These are phyloP conservation scores for Rhopalosiphum nymphaeae DNA, from an alignment of 2,888 invertebrate genomes.

Conservation along the genomic window DNA sequence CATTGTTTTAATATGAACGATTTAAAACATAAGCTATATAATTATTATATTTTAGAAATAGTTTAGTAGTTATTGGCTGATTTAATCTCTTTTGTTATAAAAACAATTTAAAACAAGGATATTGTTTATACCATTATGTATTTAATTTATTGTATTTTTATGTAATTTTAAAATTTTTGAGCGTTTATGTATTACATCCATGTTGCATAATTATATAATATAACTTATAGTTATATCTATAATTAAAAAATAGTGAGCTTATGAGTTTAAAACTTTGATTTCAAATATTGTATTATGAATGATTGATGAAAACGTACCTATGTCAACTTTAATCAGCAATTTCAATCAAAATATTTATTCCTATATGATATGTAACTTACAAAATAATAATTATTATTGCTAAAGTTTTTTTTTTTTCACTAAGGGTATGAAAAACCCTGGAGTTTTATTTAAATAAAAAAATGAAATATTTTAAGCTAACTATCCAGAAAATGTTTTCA, in stretches of 20 bases:
- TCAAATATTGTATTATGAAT: neutral
- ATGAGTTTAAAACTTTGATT: neutral
- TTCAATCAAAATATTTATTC: neutral
- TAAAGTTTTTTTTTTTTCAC: slow-evolving; percentile 2
- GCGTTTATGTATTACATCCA: neutral
- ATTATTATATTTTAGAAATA: neutral
- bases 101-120: neutral
- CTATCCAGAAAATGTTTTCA: slow-evolving; percentile 59
- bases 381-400: slow-evolving; percentile 14
- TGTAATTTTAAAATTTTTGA: neutral
- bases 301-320: neutral
- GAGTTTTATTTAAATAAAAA: slow-evolving; percentile 7
- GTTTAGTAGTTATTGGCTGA: neutral
- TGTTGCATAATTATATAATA: neutral
- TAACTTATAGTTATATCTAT: neutral
- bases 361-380: neutral
- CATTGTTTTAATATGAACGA: neutral
- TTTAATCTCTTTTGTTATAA: neutral
- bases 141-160: neutral
- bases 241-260: neutral
- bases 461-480: slow-evolving; percentile 42
- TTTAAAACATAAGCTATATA: neutral
- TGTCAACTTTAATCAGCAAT: neutral
- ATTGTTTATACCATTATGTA: neutral
- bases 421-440: slow-evolving; percentile 2